Base-by-base conservation (phyloP, 2,113 vertebrate species). In the Seriola aureovittata region DNA sequence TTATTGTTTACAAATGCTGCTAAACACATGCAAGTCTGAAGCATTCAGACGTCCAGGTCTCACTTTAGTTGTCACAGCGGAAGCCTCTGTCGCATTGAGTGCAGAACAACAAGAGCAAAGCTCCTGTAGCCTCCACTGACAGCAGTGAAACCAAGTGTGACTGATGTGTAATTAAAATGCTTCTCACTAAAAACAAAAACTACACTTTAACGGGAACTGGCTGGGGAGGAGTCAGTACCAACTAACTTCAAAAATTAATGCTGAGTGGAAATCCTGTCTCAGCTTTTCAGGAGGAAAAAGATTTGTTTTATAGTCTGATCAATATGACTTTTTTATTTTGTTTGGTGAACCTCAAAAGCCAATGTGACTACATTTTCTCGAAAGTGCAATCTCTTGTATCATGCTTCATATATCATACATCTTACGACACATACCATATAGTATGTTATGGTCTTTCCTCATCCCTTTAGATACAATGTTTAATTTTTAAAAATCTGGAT, bases 161-260 rank as follows among this genome's bases (percentile, higher is more conserved):
- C 70, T 76, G 80, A 86, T 84, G 86, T 80, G 82, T 81, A 81
- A 90, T 88, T 90, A 85, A 87, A 88, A 77, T 44, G 57, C 68
- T 63, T 58, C 68, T 63, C 48, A 12, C 67, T 58, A 70, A 72
- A 78, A 82, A 73, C 44, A 65, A 70, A 80, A 86, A 65, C 42
- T 69, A 55, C 54, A 48, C n/a, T 66, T 84, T 63, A 74, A 70
- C 7, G 14, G 67, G 40, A 11, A 21, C 17, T 42, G 42, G n/a
- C 60, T 58, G 29, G 40, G 57, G 36, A 66, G 17, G 55, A 76
- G 59, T 84, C 75, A 74, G 7, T 40, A 60, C 16, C 55, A 54
- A 63, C 71, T 16, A 23, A 62, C 60, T 67, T 70, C 16, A 48
- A 34, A 60, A 36, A 52, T 52, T 21, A 52, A 52, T 52, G 7